Evolutionary conservation across 2,797 vertebrate species (phyloP).

Genomic region (Cryptoblepharus egeriae): DNA sequence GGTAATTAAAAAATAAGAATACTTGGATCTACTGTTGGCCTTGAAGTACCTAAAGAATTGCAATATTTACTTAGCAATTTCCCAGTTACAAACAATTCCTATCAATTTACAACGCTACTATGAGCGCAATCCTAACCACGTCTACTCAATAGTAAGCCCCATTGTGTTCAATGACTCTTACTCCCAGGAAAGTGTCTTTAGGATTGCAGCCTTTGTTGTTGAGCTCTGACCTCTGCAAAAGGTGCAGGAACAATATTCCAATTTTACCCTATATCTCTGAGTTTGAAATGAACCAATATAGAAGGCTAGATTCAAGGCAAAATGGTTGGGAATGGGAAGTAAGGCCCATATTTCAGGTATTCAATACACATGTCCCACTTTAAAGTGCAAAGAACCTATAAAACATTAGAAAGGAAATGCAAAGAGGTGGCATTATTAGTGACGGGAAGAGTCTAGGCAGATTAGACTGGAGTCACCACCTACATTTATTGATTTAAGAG

Average conservation of each 20-base stretch:
- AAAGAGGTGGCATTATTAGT: conserved; percentile 2
- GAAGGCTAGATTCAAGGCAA: neutral
- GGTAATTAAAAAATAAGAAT: neutral
- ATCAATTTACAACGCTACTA: neutral
- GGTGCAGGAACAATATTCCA: neutral
- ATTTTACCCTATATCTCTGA: neutral
- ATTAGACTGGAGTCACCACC: too few relatives aligned
- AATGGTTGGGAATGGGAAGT: too few relatives aligned
- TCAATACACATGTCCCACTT: neutral
- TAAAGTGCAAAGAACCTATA: conserved; percentile 12
- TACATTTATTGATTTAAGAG: too few relatives aligned
- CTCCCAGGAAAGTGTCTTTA: too few relatives aligned
- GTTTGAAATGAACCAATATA: conserved; percentile 26
- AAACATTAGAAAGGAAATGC: conserved; percentile 19
- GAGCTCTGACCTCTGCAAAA: accelerated
- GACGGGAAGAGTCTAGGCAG: too few relatives aligned
- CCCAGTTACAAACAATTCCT: too few relatives aligned
- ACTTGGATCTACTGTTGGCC: neutral
- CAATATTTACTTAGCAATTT: neutral
- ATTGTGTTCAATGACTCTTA: too few relatives aligned
- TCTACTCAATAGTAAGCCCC: too few relatives aligned
- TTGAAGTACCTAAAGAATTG: neutral
- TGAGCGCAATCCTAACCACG: too few relatives aligned
- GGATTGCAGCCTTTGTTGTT: too few relatives aligned
- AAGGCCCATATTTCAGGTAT: neutral